These are phyloP conservation scores for Anguilla marmorata DNA, from an alignment of 2,797 vertebrate species.

Conservation along the genomic window DNA sequence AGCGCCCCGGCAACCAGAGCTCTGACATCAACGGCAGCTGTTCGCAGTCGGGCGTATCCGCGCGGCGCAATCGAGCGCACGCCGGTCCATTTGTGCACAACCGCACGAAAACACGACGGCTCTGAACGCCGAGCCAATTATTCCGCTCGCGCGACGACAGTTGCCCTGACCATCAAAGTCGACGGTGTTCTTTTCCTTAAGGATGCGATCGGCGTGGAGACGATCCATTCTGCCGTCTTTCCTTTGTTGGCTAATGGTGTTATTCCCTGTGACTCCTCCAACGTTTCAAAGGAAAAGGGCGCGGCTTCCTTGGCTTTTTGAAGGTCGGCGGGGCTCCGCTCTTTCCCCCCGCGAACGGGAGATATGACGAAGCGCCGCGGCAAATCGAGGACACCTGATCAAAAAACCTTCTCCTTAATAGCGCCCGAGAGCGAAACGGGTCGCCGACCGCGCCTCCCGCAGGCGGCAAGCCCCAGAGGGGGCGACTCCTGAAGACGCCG, in stretches of 20 bases:
- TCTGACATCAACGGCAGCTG: neutral
- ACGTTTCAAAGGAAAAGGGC: neutral
- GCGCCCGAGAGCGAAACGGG: neutral
- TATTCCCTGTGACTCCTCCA: neutral
- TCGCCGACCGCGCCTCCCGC: neutral
- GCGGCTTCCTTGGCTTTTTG: neutral
- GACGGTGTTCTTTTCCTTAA: neutral
- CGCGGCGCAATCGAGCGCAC: neutral
- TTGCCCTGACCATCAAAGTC: neutral
- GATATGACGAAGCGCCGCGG: neutral
- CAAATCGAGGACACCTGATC: neutral
- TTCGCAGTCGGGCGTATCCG: neutral
- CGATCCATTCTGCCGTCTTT: neutral
- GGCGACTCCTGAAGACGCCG: neutral
- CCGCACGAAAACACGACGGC: neutral
- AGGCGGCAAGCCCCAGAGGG: neutral
- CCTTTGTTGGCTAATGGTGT: neutral
- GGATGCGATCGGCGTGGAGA: neutral
- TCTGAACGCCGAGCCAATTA: neutral
- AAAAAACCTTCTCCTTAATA: neutral
- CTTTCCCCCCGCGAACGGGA: neutral
- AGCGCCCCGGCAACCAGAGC: neutral
- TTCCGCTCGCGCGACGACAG: neutral
- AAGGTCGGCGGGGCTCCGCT: neutral
- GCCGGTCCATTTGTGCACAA: neutral